Evolutionary conservation across 2,888 invertebrate species (phyloP).

Genomic region (Ecliptopera silaceata): DNA sequence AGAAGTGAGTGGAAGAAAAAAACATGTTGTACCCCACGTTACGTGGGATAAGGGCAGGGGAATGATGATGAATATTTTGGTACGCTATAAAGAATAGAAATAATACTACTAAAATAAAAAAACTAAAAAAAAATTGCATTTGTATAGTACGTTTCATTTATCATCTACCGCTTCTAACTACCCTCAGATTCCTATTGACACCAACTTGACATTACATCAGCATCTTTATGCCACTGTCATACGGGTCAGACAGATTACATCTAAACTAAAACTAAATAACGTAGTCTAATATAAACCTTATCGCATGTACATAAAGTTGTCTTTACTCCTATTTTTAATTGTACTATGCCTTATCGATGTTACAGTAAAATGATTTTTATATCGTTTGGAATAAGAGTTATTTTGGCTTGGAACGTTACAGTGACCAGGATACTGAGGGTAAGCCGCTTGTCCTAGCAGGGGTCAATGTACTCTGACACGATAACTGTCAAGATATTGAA

Average conservation of each 20-base stretch:
- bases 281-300: not conserved
- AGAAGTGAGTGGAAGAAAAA: too few species aligned
- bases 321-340: not conserved
- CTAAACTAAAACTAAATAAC: not conserved
- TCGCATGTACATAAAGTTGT: not conserved
- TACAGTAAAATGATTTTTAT: not conserved
- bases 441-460: slow-evolving; percentile 15
- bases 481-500: slow-evolving; percentile 22
- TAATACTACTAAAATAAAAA: too few species aligned
- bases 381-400: not conserved
- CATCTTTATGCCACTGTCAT: slow-evolving; percentile 25
- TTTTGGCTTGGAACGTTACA: not conserved
- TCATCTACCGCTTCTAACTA: not conserved
- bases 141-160: not conserved
- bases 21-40: too few species aligned
- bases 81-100: too few species aligned
- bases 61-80: too few species aligned
- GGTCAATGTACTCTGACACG: slow-evolving; percentile 34
- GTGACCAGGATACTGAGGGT: slow-evolving; percentile 9
- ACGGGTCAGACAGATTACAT: slow-evolving; percentile 19
- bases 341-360: not conserved
- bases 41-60: too few species aligned
- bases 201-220: slow-evolving; percentile 15
- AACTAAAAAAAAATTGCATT: too few species aligned
- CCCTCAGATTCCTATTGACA: slow-evolving; percentile 15